Evolutionary conservation across 2,888 invertebrate species (phyloP).

Genomic region (Erpobdella octoculata): DNA sequence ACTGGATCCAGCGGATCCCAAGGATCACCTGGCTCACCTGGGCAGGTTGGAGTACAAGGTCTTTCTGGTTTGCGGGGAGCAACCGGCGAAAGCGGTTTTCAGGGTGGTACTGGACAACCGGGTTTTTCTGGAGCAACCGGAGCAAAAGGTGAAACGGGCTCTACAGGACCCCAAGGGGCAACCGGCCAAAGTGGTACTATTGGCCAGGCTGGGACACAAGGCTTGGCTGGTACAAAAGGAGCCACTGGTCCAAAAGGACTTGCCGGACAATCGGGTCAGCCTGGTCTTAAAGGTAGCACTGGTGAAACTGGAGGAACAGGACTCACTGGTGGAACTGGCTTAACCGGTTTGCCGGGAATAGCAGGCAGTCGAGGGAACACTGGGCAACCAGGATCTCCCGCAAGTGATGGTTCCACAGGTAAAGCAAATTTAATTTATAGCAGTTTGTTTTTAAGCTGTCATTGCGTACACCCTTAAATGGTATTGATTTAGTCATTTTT

Average conservation of each 20-base stretch:
- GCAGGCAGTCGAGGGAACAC: constrained; percentile 29
- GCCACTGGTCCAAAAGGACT: background rate
- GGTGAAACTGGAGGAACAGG: constrained; percentile 24
- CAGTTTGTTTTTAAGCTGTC: no score
- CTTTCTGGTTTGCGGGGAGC: constrained; percentile 23
- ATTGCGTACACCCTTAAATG: no score
- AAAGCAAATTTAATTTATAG: no score
- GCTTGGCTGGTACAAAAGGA: constrained; percentile 27
- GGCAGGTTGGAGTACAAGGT: constrained; percentile 31
- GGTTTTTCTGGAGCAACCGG: constrained; percentile 57
- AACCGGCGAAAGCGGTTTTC: constrained; percentile 21
- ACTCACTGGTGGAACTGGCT: constrained; percentile 25
- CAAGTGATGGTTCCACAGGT: constrained; percentile 33
- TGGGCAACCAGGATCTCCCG: constrained; percentile 34
- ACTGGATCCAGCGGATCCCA: constrained; percentile 27
- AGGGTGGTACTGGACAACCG: constrained; percentile 31
- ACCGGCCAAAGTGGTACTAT: constrained; percentile 26
- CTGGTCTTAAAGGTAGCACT: constrained; percentile 31
- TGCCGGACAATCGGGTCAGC: constrained; percentile 26
- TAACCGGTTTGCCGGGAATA: constrained; percentile 19
- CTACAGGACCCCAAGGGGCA: constrained; percentile 30
- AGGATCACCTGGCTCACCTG: constrained; percentile 30
- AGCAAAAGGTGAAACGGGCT: constrained; percentile 50
- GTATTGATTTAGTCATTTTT: no score
- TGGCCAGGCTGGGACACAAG: constrained; percentile 30